Evolutionary conservation across 1,140 invertebrate species (phyloP).

Genomic region (Papilio xuthus): DNA sequence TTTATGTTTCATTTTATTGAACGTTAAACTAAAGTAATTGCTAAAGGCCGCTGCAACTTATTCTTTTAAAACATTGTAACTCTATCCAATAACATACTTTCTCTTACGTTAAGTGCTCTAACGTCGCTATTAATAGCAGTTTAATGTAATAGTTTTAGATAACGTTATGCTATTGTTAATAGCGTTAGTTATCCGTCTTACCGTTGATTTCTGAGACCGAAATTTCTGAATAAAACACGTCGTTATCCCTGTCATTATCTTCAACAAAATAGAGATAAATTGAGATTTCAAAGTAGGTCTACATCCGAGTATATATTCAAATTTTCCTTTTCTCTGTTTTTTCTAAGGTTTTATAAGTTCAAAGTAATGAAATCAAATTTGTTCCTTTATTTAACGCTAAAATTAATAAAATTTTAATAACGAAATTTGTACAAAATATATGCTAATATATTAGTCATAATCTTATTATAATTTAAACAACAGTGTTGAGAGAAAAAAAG

Average conservation of each 20-base stretch:
- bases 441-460: neutral
- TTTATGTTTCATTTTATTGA: constrained; percentile 18
- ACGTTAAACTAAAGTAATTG: constrained; percentile 8
- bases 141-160: neutral
- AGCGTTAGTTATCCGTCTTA: neutral
- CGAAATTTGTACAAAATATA: neutral
- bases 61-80: constrained; percentile 12
- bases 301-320: too few relatives aligned
- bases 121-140: constrained; percentile 5
- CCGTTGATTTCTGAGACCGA: too few relatives aligned
- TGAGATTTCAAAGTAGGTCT: too few relatives aligned
- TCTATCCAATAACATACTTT: constrained; percentile 12
- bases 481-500: neutral
- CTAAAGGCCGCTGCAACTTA: neutral
- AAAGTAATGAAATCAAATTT: neutral
- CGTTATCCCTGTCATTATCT: too few relatives aligned
- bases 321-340: too few relatives aligned
- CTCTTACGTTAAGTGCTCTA: neutral
- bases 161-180: neutral
- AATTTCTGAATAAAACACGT: too few relatives aligned
- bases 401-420: neutral
- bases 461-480: constrained; percentile 1
- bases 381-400: neutral
- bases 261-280: too few relatives aligned
- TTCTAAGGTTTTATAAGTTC: neutral